Evolutionary conservation across 2,113 vertebrate genomes (phyloP).

Genomic region (Atractosteus spatula): DNA sequence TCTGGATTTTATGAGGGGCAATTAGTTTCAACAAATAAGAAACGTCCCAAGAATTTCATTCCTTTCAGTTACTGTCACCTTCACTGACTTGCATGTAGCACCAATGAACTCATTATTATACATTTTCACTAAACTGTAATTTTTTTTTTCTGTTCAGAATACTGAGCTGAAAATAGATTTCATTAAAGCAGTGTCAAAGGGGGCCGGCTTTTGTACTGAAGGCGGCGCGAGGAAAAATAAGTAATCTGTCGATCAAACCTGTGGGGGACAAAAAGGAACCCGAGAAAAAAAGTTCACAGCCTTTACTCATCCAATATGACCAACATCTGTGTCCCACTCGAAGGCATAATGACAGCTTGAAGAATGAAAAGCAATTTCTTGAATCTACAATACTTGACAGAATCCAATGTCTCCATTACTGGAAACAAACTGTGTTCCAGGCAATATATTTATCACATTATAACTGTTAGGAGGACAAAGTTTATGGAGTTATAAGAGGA

Average conservation of each 20-base stretch:
- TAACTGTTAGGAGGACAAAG: background rate
- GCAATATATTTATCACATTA: conserved; percentile 23
- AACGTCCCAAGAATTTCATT: background rate
- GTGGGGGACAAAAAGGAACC: background rate
- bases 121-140: background rate
- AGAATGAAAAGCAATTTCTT: conserved; percentile 35
- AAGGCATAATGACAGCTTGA: conserved; percentile 25
- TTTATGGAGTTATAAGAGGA: conserved; percentile 5
- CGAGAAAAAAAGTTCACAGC: background rate
- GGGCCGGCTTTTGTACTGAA: background rate
- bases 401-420: conserved; percentile 29
- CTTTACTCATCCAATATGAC: background rate
- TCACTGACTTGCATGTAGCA: background rate
- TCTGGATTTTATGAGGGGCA: background rate
- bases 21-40: background rate
- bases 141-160: conserved; percentile 6
- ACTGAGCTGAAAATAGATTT: background rate
- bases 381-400: conserved; percentile 27
- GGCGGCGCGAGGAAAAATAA: conserved; percentile 6
- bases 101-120: conserved; percentile 5
- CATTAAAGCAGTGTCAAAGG: background rate
- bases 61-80: background rate
- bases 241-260: conserved; percentile 5
- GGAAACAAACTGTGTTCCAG: conserved; percentile 22
- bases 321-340: conserved; percentile 6